Base-by-base conservation (phyloP, 1,140 invertebrate species). In the Triops cancriformis region DNA sequence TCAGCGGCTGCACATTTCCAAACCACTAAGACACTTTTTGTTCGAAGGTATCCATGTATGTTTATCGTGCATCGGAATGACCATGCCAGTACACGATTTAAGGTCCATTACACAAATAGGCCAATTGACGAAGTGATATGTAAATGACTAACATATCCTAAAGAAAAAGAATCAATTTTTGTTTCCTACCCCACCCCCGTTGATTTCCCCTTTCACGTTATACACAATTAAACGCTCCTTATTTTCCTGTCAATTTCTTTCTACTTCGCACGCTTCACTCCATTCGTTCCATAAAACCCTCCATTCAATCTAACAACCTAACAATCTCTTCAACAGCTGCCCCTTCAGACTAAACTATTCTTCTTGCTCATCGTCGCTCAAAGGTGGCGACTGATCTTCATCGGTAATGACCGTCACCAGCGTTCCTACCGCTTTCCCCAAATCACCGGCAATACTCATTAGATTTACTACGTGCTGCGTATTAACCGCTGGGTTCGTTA, bases 351-450 rank as follows among this genome's bases (percentile, higher is more conserved):
- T 18, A 18, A n/a, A 64, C n/a, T 64, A 18, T 23, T 64, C 26
- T 42, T 76, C 37, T 12, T 76, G 26, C 37, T 78, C 77, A 10
- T 78, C 77, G 12, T 78, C 77, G 12, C 72, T 78, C 41, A 78
- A 18, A 27, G 27, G 41, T 43, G 77, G 77, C 23, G 77, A 78
- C 6, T 73, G 77, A 74, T 78, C 78, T 27, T 89, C 88, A 82
- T 93, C 92, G 75, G 91, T 93, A 89, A 96, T 95, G 45, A 93
- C 92, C 77, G 92, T 93, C 79, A 96, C 94, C 81, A 95, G 86
- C 83, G 93, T 90, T 82, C 93, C 92, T 74, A 96, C 92, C 78
- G 92, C 93, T 86, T 91, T 91, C 28, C 92, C 92, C 80, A 95
- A 86, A 83, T 95, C 93, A 83, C 78, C 78, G 7, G 75, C 78